Conservation (phyloP, 1,140 invertebrate genomes). For the Heliconius hewitsoni region DNA sequence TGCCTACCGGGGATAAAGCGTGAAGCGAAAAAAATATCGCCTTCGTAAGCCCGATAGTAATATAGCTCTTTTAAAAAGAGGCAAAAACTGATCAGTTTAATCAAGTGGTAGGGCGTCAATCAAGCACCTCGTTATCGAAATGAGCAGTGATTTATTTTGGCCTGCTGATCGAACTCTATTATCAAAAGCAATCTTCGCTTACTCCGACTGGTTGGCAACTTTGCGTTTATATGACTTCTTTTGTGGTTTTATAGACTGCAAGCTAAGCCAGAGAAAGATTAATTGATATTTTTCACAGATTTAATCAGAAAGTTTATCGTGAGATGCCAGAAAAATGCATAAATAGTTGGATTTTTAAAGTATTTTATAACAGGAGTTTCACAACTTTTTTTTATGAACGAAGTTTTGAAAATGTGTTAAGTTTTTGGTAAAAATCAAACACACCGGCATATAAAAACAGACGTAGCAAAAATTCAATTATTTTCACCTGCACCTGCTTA, state of each 20-base stretch:
- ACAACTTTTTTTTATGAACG: no score
- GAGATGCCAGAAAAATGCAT: background rate
- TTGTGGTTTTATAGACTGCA: background rate
- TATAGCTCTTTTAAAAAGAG: constrained; percentile 69
- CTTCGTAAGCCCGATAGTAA: constrained; percentile 36
- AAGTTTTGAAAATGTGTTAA: background rate
- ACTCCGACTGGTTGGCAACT: constrained; percentile 49
- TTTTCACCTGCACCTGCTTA: background rate
- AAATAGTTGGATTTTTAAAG: background rate
- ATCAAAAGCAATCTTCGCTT: constrained; percentile 53
- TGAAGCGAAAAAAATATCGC: constrained; percentile 28
- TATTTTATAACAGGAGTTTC: background rate
- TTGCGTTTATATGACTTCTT: constrained; percentile 16
- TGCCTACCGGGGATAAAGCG: no score
- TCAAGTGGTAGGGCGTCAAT: constrained; percentile 70
- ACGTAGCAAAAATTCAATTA: background rate
- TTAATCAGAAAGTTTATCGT: background rate
- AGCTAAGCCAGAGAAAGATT: background rate
- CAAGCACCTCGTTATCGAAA: constrained; percentile 72
- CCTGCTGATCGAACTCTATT: constrained; percentile 67
- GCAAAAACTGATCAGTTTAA: constrained; percentile 77
- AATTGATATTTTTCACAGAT: background rate
- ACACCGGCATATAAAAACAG: no score
- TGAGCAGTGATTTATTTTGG: constrained; percentile 70
- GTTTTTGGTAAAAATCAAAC: no score